These are phyloP conservation scores for Electrophaes corylata DNA, from an alignment of 2,888 invertebrate genomes.

Conservation along the genomic window DNA sequence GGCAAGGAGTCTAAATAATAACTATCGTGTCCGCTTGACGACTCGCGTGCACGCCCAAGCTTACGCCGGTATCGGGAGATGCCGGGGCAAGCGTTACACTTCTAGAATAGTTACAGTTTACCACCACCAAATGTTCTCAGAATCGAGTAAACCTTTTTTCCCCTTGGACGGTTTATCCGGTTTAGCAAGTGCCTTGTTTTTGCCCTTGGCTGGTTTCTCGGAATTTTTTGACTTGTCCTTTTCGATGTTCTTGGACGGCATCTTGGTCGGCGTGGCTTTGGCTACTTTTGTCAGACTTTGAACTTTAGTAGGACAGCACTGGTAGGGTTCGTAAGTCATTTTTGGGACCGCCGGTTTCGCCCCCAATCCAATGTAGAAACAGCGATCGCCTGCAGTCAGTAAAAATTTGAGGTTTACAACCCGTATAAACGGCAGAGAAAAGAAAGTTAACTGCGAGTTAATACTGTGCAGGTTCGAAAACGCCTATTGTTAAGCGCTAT, in stretches of 20 bases:
- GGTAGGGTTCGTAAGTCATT: constrained; percentile 94
- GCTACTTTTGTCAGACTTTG: constrained; percentile 91
- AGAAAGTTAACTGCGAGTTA: constrained; percentile 77
- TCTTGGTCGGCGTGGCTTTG: constrained; percentile 87
- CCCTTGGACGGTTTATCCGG: constrained; percentile 85
- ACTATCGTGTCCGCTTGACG: constrained; percentile 79
- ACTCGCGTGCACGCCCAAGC: constrained; percentile 65
- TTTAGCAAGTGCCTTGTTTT: constrained; percentile 82
- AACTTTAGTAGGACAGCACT: constrained; percentile 95
- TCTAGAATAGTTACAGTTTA: constrained; percentile 69
- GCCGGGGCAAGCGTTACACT: constrained; percentile 36
- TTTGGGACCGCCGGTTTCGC: constrained; percentile 91
- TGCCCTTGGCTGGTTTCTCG: constrained; percentile 71
- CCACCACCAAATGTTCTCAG: constrained; percentile 94
- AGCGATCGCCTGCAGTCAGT: constrained; percentile 98
- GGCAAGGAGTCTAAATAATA: constrained; percentile 55
- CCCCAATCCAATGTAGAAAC: constrained; percentile 98
- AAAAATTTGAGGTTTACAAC: constrained; percentile 91
- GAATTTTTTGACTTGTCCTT: constrained; percentile 70
- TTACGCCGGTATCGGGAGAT: constrained; percentile 59
- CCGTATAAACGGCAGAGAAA: constrained; percentile 70
- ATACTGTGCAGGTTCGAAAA: constrained; percentile 72
- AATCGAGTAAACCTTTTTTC: constrained; percentile 93
- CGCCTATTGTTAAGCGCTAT: constrained; percentile 75
- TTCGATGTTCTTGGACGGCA: constrained; percentile 82